These are phyloP conservation scores for Phocides pigmalion DNA, from an alignment of 1,140 invertebrate species.

Conservation along the genomic window DNA sequence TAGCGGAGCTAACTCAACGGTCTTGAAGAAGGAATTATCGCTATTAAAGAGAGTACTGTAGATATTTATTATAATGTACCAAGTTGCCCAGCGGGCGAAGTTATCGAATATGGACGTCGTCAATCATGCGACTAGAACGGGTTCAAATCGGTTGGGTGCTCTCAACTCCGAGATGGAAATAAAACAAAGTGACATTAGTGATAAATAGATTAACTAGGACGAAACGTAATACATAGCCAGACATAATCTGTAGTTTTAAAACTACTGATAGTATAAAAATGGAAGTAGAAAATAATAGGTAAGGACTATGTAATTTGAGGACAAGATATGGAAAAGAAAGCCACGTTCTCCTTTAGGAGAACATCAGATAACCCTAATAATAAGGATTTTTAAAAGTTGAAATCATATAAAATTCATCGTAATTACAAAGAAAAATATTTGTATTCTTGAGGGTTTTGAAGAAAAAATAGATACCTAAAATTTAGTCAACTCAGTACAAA, in stretches of 20 bases:
- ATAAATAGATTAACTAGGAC: slow-evolving; percentile 50
- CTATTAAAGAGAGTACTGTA: slow-evolving; percentile 52
- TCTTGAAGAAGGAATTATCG: slow-evolving; percentile 60
- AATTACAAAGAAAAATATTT: too few species aligned
- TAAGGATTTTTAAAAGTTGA: too few species aligned
- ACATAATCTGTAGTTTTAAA: slow-evolving; percentile 31
- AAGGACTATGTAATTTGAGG: too few species aligned
- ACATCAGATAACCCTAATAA: too few species aligned
- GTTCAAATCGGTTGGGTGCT: slow-evolving; percentile 46
- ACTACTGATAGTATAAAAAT: too few species aligned
- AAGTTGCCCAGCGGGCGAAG: slow-evolving; percentile 54
- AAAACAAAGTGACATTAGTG: slow-evolving; percentile 37
- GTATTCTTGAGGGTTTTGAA: too few species aligned
- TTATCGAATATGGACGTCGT: slow-evolving; percentile 54
- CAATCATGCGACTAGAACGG: slow-evolving; percentile 58
- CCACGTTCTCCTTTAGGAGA: too few species aligned
- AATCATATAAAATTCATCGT: too few species aligned
- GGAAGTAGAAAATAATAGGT: neutral
- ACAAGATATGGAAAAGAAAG: too few species aligned
- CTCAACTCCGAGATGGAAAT: slow-evolving; percentile 44
- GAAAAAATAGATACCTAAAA: too few species aligned
- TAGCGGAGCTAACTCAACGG: slow-evolving; percentile 42
- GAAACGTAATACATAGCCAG: slow-evolving; percentile 9
- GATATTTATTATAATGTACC: slow-evolving; percentile 64
- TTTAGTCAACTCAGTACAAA: too few species aligned